These are phyloP conservation scores for Etia nguti DNA, from an alignment of 2,113 vertebrate genomes.

Conservation along the genomic window DNA sequence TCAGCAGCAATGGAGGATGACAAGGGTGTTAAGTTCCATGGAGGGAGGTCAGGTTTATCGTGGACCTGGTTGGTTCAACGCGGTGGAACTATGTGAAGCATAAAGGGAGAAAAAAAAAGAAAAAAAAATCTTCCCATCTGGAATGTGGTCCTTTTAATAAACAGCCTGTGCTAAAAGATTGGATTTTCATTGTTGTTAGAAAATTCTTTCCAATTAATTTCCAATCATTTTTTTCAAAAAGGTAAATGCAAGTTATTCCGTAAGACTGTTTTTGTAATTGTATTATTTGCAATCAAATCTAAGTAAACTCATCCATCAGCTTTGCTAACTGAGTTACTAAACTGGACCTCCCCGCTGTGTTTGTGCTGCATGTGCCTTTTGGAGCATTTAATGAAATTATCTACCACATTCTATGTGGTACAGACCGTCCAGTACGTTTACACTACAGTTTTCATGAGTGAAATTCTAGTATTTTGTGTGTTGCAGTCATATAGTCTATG, in stretches of 20 bases:
- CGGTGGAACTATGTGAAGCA: not conserved
- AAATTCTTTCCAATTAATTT: not conserved
- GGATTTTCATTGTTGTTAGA: not conserved
- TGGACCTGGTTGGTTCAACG: not conserved
- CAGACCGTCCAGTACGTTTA: not conserved
- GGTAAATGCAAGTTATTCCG: not conserved
- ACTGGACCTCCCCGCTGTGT: not conserved
- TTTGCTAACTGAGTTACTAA: not conserved
- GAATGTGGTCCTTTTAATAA: not conserved
- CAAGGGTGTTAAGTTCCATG: slow-evolving; percentile 53
- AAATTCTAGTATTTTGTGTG: not conserved
- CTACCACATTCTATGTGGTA: not conserved
- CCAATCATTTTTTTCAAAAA: not conserved
- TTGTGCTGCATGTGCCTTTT: not conserved
- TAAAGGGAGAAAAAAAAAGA: not conserved
- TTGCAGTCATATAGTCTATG: not conserved
- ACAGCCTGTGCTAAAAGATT: not conserved
- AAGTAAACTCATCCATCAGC: not conserved
- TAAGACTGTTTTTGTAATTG: not conserved
- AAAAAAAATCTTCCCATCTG: not conserved
- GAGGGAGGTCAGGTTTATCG: slow-evolving; percentile 42
- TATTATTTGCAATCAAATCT: not conserved
- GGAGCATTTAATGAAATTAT: not conserved
- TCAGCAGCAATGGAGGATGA: slow-evolving; percentile 40
- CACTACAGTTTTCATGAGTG: not conserved